phyloP scores from a whole-genome alignment of 2,888 invertebrate species.

The Phytoseiulus persimilis region DNA sequence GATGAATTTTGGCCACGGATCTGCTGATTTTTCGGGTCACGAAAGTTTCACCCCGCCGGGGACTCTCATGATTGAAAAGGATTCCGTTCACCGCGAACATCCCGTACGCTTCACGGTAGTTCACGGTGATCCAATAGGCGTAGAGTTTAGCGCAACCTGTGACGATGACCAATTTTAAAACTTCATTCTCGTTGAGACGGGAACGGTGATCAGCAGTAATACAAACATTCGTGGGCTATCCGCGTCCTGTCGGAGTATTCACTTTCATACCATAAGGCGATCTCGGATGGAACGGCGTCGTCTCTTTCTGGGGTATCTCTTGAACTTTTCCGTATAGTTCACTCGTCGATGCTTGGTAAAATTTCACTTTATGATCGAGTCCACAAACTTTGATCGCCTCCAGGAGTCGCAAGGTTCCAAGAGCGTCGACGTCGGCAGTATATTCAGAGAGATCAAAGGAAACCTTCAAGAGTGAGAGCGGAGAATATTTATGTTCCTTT shows the following conservation, averaged over 20 bases:
- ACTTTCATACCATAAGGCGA: conserved; percentile 74
- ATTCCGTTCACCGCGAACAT: conserved; percentile 95
- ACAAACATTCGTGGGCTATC: no score
- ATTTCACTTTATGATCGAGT: conserved; percentile 67
- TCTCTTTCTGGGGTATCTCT: conserved; percentile 85
- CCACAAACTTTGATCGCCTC: conserved; percentile 86
- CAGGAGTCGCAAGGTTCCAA: conserved; percentile 80
- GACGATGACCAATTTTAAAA: conserved; percentile 41
- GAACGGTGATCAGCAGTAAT: no score
- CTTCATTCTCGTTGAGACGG: no score
- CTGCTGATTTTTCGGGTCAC: conserved; percentile 96
- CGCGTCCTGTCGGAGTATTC: background rate
- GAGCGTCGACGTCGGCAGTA: conserved; percentile 92
- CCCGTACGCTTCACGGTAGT: conserved; percentile 87
- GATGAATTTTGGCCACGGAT: conserved; percentile 87
- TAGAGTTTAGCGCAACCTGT: conserved; percentile 89
- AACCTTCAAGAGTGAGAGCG: conserved; percentile 53
- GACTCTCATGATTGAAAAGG: conserved; percentile 92
- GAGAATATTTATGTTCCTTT: background rate
- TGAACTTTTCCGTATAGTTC: conserved; percentile 87
- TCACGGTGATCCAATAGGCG: conserved; percentile 89
- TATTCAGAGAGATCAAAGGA: conserved; percentile 98
- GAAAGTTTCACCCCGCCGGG: conserved; percentile 90
- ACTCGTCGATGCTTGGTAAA: conserved; percentile 93
- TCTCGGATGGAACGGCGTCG: conserved; percentile 88